Conservation (phyloP, 2,888 invertebrate genomes). For the Heptascelio sp. region DNA sequence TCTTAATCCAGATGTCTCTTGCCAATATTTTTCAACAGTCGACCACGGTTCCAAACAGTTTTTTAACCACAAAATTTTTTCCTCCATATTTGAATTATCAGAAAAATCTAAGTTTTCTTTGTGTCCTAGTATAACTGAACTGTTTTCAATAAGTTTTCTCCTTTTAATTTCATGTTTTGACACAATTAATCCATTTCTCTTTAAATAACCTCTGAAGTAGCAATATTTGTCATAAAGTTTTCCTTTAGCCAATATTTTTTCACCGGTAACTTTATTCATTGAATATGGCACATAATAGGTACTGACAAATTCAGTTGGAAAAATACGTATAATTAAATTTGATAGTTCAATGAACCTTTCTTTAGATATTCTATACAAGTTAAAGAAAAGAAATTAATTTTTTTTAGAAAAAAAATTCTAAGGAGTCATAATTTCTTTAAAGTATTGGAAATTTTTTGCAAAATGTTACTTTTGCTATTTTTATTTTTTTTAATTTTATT, state of each 20-base stretch:
- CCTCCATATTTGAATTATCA: not conserved
- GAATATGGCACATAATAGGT: conserved; percentile 6
- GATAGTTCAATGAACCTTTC: not conserved
- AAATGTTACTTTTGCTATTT: no score
- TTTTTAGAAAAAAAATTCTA: not conserved
- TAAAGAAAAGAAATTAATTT: not conserved
- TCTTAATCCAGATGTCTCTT: conserved; percentile 38
- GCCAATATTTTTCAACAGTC: conserved; percentile 54
- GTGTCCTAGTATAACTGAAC: not conserved
- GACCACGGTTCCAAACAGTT: conserved; percentile 26
- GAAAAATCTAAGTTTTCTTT: not conserved
- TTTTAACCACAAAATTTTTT: no score
- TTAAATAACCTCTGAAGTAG: not conserved
- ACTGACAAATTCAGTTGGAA: not conserved
- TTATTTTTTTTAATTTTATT: no score
- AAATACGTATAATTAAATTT: not conserved
- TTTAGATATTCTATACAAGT: not conserved
- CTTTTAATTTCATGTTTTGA: not conserved
- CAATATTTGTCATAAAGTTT: not conserved
- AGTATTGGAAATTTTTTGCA: no score
- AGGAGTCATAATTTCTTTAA: not conserved
- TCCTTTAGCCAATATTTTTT: not conserved
- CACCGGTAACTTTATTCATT: not conserved
- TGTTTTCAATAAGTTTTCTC: not conserved
- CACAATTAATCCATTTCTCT: not conserved